Conservation (phyloP, 1,140 invertebrate genomes). For the Calephelis virginiensis region DNA sequence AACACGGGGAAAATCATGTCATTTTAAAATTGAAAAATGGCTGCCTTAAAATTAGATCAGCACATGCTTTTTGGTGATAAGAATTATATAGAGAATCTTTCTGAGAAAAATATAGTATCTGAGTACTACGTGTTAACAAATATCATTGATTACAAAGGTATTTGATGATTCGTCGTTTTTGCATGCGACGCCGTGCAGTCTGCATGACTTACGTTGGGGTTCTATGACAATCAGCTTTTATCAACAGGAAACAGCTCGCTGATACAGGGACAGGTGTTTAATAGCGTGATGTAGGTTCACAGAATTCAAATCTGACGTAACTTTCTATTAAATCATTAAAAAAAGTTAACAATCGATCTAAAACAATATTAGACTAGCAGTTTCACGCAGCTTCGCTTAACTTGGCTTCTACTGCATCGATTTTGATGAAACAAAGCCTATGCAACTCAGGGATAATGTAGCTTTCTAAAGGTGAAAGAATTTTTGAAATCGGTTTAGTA, state of each 20-base stretch:
- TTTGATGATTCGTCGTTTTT: slow-evolving; percentile 29
- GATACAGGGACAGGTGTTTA: slow-evolving; percentile 48
- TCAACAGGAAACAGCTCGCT: slow-evolving; percentile 54
- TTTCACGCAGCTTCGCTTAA: too few species aligned
- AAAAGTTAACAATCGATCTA: too few species aligned
- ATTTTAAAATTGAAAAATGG: too few species aligned
- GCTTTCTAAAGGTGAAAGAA: too few species aligned
- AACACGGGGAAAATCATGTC: too few species aligned
- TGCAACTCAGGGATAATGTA: too few species aligned
- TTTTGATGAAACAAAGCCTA: too few species aligned
- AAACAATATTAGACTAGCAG: too few species aligned
- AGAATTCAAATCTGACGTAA: slow-evolving; percentile 47
- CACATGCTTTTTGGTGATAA: too few species aligned
- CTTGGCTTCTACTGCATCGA: too few species aligned
- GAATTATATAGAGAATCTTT: background rate
- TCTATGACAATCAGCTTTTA: slow-evolving; percentile 28
- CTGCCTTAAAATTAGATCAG: too few species aligned
- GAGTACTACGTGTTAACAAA: background rate
- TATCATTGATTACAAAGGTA: slow-evolving; percentile 19
- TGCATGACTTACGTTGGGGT: slow-evolving; percentile 19
- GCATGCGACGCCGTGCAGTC: slow-evolving; percentile 28
- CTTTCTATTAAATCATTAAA: background rate
- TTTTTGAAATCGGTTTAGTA: too few species aligned
- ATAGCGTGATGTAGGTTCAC: slow-evolving; percentile 35
- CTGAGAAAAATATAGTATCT: background rate